Evolutionary conservation across 2,113 vertebrate species (phyloP).

Genomic region (Chaetura pelagica): DNA sequence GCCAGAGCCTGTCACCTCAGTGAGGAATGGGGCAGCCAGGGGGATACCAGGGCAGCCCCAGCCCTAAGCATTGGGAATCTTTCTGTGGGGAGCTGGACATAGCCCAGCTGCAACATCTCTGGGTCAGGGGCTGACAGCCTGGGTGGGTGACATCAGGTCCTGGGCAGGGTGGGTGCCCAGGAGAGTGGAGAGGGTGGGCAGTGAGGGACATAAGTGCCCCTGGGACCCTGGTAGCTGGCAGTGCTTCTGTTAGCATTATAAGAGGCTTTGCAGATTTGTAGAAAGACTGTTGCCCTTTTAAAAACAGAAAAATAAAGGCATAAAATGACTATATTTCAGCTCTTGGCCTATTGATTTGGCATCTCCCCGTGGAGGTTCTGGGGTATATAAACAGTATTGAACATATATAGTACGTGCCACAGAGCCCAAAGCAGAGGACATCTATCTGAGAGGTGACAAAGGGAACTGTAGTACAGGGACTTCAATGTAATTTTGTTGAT

Average conservation of each 20-base stretch:
- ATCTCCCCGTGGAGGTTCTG: not conserved
- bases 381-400: slow-evolving; percentile 36
- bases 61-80: rapidly evolving
- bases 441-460: not conserved
- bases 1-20: rapidly evolving
- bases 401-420: slow-evolving; percentile 31
- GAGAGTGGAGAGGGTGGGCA: rapidly evolving
- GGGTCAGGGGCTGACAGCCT: not conserved
- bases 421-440: not conserved
- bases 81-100: not conserved
- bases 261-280: not conserved
- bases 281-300: not conserved
- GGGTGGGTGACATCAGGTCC: not conserved
- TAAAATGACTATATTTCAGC: not conserved
- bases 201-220: not conserved
- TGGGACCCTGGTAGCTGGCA: not conserved
- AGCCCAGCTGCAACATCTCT: rapidly evolving
- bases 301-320: not conserved
- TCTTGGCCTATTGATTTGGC: slow-evolving; percentile 33
- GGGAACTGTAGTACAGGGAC: slow-evolving; percentile 8
- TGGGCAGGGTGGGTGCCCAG: not conserved
- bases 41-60: rapidly evolving
- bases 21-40: rapidly evolving
- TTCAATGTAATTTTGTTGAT: not conserved
- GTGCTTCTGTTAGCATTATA: not conserved